These are phyloP conservation scores for Rissa tridactyla DNA, from an alignment of 2,113 vertebrate genomes.

Conservation along the genomic window DNA sequence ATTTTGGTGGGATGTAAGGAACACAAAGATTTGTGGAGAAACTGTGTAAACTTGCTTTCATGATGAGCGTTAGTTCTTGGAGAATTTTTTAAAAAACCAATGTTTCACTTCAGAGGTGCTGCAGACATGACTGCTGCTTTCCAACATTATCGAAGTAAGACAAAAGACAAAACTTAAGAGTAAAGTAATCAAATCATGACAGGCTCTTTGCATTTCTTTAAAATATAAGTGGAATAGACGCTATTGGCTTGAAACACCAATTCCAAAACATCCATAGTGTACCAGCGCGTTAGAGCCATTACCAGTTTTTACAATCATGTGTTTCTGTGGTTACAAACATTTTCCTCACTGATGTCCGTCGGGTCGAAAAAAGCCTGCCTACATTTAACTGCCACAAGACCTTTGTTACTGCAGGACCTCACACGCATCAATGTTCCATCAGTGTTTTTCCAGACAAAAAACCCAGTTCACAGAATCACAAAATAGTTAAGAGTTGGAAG, in stretches of 20 bases:
- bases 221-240: not conserved
- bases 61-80: fast-evolving
- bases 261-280: fast-evolving
- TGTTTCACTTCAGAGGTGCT: not conserved
- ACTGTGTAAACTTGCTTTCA: not conserved
- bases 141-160: not conserved
- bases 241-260: not conserved
- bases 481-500: not conserved
- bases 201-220: not conserved
- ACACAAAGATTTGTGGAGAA: fast-evolving
- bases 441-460: too few species aligned
- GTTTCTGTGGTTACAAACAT: not conserved
- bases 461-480: too few species aligned
- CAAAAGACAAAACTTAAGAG: not conserved
- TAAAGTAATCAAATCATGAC: too few species aligned
- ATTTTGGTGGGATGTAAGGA: not conserved
- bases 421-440: not conserved
- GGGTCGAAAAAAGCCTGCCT: too few species aligned
- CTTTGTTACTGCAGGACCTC: not conserved
- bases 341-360: not conserved
- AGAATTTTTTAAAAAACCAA: not conserved
- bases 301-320: fast-evolving
- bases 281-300: not conserved
- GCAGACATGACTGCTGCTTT: not conserved
- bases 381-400: too few species aligned